Evolutionary conservation across 1,140 invertebrate genomes (phyloP).

Genomic region (Bacillus rossius): DNA sequence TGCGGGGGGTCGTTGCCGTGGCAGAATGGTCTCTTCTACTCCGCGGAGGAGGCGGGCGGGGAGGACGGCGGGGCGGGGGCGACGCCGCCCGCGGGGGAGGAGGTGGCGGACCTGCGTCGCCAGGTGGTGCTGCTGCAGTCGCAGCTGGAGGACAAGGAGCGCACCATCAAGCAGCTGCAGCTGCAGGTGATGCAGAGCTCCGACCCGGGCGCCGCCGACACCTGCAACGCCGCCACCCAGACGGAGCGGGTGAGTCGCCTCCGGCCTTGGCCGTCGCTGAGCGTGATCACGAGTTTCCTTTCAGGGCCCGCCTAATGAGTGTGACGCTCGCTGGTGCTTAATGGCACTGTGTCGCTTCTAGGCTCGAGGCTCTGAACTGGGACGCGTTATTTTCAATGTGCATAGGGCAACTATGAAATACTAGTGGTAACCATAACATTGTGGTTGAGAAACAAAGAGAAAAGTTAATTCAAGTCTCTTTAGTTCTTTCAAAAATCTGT

Average conservation of each 20-base stretch:
- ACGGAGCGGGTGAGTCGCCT: slow-evolving; percentile 56
- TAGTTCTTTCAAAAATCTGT: too few species aligned
- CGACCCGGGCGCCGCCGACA: slow-evolving; percentile 30
- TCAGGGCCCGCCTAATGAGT: too few species aligned
- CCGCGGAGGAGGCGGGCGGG: slow-evolving; percentile 45
- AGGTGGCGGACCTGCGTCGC: slow-evolving; percentile 67
- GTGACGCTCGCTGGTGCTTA: too few species aligned
- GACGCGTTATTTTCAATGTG: too few species aligned
- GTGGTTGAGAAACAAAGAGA: too few species aligned
- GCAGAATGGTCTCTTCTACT: slow-evolving; percentile 69
- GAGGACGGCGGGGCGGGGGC: slow-evolving; percentile 41
- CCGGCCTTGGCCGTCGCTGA: neutral
- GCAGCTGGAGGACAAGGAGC: slow-evolving; percentile 66
- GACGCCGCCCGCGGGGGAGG: slow-evolving; percentile 47
- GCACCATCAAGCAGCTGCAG: slow-evolving; percentile 58
- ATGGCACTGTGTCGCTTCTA: too few species aligned
- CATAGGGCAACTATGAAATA: too few species aligned
- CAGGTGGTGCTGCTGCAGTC: slow-evolving; percentile 48
- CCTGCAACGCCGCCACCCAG: slow-evolving; percentile 62
- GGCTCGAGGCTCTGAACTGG: too few species aligned
- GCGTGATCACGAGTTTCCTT: neutral
- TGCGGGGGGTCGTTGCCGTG: neutral
- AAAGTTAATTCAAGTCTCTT: too few species aligned
- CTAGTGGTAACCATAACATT: too few species aligned
- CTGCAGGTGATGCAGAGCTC: slow-evolving; percentile 41